Percentiles rank a stretch among this genome's conserved stretches.
Evolutionary conservation across 2,797 vertebrate genomes (phyloP).

Genomic region (Diplodus sargus): DNA sequence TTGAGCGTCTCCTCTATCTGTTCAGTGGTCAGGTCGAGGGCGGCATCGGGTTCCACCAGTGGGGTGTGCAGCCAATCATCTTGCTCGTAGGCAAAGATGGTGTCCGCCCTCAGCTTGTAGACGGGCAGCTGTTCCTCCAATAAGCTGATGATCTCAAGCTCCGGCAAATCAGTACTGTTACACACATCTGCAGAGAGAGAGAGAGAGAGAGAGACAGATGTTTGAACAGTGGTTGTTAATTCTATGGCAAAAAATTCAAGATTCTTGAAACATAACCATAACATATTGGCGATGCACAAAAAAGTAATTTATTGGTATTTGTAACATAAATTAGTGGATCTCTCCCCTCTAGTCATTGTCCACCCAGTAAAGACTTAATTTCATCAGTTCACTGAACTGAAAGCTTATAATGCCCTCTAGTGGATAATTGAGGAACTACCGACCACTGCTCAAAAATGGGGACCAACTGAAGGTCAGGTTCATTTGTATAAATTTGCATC

Average conservation of each 20-base stretch:
- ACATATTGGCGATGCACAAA: not conserved
- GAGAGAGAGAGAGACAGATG: conserved; percentile 36
- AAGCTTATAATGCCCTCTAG: conserved; percentile 68
- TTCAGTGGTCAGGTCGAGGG: conserved; percentile 93
- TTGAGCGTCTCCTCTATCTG: conserved; percentile 99
- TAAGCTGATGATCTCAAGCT: conserved; percentile 99
- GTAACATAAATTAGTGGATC: not conserved
- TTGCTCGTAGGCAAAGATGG: conserved; percentile 97
- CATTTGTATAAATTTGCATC: conserved; percentile 1
- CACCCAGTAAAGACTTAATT: not conserved
- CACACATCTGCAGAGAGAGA: conserved; percentile 91
- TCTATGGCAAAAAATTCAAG: not conserved
- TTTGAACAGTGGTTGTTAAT: not conserved
- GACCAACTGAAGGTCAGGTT: not conserved
- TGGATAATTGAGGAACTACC: conserved; percentile 53
- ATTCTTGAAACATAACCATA: not conserved
- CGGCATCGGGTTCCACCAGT: conserved; percentile 90
- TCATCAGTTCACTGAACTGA: not conserved
- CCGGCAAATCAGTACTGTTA: conserved; percentile 97
- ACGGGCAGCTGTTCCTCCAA: conserved; percentile 98
- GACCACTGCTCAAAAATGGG: not conserved
- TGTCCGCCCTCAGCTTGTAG: conserved; percentile 97
- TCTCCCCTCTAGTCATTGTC: not conserved
- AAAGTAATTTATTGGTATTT: not conserved
- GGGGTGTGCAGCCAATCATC: conserved; percentile 99